Base-by-base conservation (phyloP, 2,797 vertebrate genomes). In the Spondyliosoma cantharus region DNA sequence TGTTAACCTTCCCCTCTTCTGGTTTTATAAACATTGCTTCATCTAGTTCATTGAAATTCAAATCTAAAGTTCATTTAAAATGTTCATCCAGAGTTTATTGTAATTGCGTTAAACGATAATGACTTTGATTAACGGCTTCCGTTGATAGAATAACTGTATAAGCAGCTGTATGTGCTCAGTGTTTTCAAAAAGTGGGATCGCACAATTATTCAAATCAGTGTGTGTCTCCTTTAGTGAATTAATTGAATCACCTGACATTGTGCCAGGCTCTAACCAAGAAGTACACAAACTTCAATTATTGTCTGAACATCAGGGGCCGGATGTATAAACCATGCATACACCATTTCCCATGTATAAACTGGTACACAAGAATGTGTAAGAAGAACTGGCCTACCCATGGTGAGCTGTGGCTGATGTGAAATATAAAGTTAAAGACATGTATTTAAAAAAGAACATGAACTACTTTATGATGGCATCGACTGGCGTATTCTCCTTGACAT, bases 131-230 rank as follows among this genome's bases (percentile, higher is more conserved):
- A 74, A 25, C 46, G 46, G 43, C 32, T 76, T 43, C 45, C 20
- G 22, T 13, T 59, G 56, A 72, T 63, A 42, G 60, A 65, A 66
- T 54, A 54, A 13, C 11, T 37, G 37, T 9, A 59, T 53, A 24
- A 54, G 49, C 49, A 25, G 58, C 20, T 14, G 48, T 6, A 48
- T 60, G 22, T 42, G 22, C 50, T 63, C 3, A 52, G 24, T 32
- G 19, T 67, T 64, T 69, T 77, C 22, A 42, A 32, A 32, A 73
- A 58, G 14, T 61, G 29, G 80, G 74, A 77, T 76, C 29, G 52
- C 17, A 50, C 71, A 73, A 50, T 57, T 57, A 56, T 25, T 78
- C 24, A 74, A 67, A 80, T 56, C 43, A 19, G 2, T 54, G 53
- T n/a, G 12, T 46, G 49, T 68, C 7, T 7, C 43, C 32, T 27